Evolutionary conservation across 2,888 invertebrate genomes (phyloP).

Genomic region (Parnassius smintheus): DNA sequence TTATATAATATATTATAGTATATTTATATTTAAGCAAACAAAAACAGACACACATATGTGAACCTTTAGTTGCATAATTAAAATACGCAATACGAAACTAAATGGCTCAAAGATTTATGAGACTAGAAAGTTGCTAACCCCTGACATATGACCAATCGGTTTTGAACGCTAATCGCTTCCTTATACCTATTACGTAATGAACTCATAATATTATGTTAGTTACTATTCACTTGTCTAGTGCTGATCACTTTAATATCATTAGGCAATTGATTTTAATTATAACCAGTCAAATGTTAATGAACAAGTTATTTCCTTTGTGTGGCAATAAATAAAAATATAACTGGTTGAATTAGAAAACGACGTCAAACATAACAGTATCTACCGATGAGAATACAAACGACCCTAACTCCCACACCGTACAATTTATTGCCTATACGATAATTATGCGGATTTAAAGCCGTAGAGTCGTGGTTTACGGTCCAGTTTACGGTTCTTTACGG

Average conservation of each 20-base stretch:
- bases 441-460: conserved; percentile 73
- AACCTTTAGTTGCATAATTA: conserved; percentile 7
- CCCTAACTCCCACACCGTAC: conserved; percentile 49
- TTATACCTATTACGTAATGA: conserved; percentile 3
- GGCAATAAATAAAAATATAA: neutral
- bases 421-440: conserved; percentile 74
- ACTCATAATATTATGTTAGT: too few relatives aligned
- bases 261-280: conserved; percentile 8
- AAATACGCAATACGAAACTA: conserved; percentile 11
- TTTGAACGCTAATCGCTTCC: conserved; percentile 25
- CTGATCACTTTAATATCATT: conserved; percentile 8
- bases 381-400: conserved; percentile 46
- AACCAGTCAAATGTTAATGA: neutral
- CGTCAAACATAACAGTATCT: conserved; percentile 43
- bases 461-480: conserved; percentile 65
- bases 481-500: conserved; percentile 64
- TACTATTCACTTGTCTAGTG: neutral
- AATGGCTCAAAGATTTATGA: conserved; percentile 12
- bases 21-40: too few relatives aligned
- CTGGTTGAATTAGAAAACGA: conserved; percentile 38
- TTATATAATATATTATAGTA: too few relatives aligned
- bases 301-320: neutral
- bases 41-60: neutral
- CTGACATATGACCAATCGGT: conserved; percentile 19
- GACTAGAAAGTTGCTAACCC: conserved; percentile 23